Evolutionary conservation across 1,140 invertebrate species (phyloP).

Genomic region (Dreissena rostriformis): DNA sequence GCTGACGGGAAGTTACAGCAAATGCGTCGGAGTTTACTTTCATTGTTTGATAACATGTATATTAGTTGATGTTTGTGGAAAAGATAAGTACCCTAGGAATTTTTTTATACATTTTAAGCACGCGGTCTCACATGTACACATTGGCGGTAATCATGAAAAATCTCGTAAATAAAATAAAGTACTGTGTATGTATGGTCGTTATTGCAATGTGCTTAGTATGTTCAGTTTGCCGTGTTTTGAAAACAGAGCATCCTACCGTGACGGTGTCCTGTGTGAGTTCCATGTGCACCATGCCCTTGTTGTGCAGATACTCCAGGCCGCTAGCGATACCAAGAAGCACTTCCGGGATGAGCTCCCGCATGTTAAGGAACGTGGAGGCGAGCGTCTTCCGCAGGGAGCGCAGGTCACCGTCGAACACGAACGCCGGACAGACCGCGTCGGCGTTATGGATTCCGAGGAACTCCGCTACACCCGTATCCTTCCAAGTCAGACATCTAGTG

Average conservation of each 20-base stretch:
- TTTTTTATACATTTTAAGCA: too few species aligned
- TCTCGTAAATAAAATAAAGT: not conserved
- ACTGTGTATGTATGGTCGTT: not conserved
- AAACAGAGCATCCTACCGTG: constrained; percentile 64
- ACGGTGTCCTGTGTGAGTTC: constrained; percentile 71
- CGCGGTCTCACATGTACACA: too few species aligned
- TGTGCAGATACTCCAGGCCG: constrained; percentile 68
- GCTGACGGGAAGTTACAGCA: too few species aligned
- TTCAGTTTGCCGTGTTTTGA: constrained; percentile 62
- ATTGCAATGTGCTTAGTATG: constrained; percentile 3
- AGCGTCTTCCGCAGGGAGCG: constrained; percentile 56
- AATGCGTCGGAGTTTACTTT: too few species aligned
- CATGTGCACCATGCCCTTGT: constrained; percentile 70
- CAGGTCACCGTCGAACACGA: constrained; percentile 63
- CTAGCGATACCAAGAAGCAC: constrained; percentile 46
- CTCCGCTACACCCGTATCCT: constrained; percentile 37
- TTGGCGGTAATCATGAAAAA: too few species aligned
- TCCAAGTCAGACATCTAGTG: constrained; percentile 56
- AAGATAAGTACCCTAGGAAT: too few species aligned
- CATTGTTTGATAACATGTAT: too few species aligned
- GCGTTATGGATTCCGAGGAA: constrained; percentile 66
- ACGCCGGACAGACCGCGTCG: constrained; percentile 51
- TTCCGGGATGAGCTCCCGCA: constrained; percentile 46
- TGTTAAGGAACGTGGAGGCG: constrained; percentile 31
- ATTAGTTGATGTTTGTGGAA: too few species aligned